A percentile compares a stretch with the other conserved stretches of the same genome.
Conservation (phyloP, 2,113 vertebrate genomes). For the Pampusana beccarii region DNA sequence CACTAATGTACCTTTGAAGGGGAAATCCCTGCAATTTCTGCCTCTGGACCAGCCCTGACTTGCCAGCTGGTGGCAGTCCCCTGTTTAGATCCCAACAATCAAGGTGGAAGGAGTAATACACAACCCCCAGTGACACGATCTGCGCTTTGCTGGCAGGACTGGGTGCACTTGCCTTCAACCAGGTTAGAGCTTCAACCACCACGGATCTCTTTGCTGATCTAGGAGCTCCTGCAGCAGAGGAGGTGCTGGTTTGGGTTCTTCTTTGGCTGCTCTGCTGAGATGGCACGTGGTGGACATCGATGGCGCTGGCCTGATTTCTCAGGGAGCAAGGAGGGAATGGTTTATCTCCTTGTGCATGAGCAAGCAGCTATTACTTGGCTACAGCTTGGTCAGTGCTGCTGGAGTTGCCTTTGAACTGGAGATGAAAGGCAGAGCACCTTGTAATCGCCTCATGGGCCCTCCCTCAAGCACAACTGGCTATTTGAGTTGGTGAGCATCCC, state of each 20-base stretch:
- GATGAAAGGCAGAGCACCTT: not conserved
- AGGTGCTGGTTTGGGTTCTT: not conserved
- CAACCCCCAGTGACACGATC: accelerated
- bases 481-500: not conserved
- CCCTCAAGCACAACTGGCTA: not conserved
- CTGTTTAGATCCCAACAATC: not conserved
- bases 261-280: not conserved
- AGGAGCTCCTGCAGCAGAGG: not conserved
- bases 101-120: not conserved
- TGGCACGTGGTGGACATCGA: accelerated
- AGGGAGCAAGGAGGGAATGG: not conserved
- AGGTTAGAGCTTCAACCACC: not conserved
- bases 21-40: not conserved
- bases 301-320: not conserved
- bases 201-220: not conserved
- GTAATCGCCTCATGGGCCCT: not conserved
- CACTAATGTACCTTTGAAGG: not conserved
- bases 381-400: not conserved
- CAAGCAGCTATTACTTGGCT: not conserved
- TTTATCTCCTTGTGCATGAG: not conserved
- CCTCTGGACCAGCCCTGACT: not conserved
- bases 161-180: accelerated
- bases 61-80: not conserved
- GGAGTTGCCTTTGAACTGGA: not conserved
- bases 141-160: not conserved